Percentiles rank a stretch among this genome's conserved stretches.
phyloP scores from a whole-genome alignment of 2,113 vertebrate genomes.

The Ictalurus punctatus region DNA sequence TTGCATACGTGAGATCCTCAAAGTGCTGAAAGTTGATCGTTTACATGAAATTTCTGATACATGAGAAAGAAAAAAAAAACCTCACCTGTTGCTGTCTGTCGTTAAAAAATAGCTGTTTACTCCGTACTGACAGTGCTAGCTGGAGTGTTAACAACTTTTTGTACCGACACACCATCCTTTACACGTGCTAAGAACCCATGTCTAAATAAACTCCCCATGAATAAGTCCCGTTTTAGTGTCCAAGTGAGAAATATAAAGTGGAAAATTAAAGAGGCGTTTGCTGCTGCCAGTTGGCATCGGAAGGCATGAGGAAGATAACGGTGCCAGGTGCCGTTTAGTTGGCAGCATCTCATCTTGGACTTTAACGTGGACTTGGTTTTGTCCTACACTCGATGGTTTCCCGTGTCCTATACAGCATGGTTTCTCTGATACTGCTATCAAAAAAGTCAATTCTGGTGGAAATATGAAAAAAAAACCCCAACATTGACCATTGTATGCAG shows the following conservation, averaged over 20 bases:
- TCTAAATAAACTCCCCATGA: constrained; percentile 29
- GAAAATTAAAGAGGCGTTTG: constrained; percentile 34
- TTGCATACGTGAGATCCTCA: not conserved
- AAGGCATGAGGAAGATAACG: constrained; percentile 22
- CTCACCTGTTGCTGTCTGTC: not conserved
- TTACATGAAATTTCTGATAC: not conserved
- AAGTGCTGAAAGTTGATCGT: not conserved
- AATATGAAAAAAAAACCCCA: not conserved
- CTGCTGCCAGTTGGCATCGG: not conserved
- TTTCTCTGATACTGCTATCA: not conserved
- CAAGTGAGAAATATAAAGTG: constrained; percentile 32
- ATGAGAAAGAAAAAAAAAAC: not conserved
- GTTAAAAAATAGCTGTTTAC: not conserved
- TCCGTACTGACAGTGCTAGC: not conserved
- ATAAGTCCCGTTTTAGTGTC: constrained; percentile 11
- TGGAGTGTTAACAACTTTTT: constrained; percentile 1
- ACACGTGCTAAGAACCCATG: not conserved
- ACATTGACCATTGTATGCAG: not conserved
- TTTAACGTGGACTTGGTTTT: constrained; percentile 19
- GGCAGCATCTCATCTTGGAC: not conserved
- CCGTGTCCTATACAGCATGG: constrained; percentile 1
- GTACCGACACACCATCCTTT: not conserved
- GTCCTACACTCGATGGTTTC: not conserved
- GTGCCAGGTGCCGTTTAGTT: constrained; percentile 22
- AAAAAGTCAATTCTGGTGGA: not conserved